Conservation (phyloP, 2,113 vertebrate species). For the Sylvia atricapilla region DNA sequence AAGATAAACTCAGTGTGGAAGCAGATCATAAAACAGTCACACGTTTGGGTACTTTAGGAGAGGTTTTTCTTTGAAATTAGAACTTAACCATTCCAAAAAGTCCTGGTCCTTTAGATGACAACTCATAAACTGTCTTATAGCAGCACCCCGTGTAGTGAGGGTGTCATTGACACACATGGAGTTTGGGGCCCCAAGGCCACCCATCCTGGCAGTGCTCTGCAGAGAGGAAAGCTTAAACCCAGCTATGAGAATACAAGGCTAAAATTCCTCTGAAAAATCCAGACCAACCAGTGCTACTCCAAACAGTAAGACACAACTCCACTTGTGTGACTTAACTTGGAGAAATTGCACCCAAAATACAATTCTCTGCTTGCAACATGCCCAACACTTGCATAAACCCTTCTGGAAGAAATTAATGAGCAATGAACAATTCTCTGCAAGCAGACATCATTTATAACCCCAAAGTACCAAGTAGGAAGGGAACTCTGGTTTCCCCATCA, state of each 20-base stretch:
- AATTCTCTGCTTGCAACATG: neutral
- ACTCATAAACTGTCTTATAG: neutral
- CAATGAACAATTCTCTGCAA: neutral
- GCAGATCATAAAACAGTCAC: neutral
- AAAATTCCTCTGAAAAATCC: neutral
- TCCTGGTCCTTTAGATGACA: neutral
- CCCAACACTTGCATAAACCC: neutral
- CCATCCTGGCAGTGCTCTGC: neutral
- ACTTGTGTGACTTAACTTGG: neutral
- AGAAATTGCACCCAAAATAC: neutral
- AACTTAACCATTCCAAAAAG: neutral
- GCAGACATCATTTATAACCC: neutral
- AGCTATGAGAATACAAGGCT: neutral
- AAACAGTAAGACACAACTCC: neutral
- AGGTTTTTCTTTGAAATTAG: neutral
- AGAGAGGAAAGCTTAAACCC: neutral
- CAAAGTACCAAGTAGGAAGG: accelerated
- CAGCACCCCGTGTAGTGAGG: neutral
- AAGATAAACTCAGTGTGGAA: neutral
- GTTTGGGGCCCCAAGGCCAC: neutral
- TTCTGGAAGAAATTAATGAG: neutral
- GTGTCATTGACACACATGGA: neutral
- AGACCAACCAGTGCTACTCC: neutral
- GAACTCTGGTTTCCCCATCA: neutral
- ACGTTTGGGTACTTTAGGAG: too few relatives aligned